Evolutionary conservation across 2,797 vertebrate genomes (phyloP), one percentile per base, ranked within the genome.

Genomic region (Gila robusta): DNA sequence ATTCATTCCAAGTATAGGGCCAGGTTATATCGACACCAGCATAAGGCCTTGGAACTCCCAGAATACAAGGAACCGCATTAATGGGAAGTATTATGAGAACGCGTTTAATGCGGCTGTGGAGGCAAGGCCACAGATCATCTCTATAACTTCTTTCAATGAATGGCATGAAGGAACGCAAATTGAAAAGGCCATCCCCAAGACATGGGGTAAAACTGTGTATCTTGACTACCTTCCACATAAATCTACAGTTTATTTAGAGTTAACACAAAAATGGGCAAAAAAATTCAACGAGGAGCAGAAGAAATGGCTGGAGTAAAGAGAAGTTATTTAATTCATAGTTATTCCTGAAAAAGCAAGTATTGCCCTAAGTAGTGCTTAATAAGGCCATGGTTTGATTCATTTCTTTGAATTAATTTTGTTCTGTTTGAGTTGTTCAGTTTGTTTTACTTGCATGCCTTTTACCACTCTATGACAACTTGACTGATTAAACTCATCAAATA

Each of bases 111-210:
- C 96, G 0, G 98, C 98, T 0, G 89, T 99, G 56, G 87, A 96
- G 41, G 94, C 96, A 35, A 93, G 94, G 16, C 96, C 98, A 1
- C 96, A 96, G 91, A 93, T 98, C 23, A 96, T 99, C 89, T 98
- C 98, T 0, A 95, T 99, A 79, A 99, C 98, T 0, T 99, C 98
- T 44, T 99, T 99, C 87, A 99, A 99, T 66, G 98, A 99, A 83
- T 99, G 98, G 98, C 98, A 99, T 1, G 98, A 99, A 92, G 98
- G 98, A 71, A 98, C 98, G 59, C 98, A 99, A 90, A 99, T 99
- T 81, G 98, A 99, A 94, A 97, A 95, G 89, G 98, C 98, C 8
- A 56, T 99, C 62, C 98, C 98, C 14, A 99, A 98, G 93, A 95
- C 93, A 37, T 94, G 94, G 47, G 94, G 94, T 81, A 94, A 94